Base-by-base conservation (phyloP, 2,113 vertebrate species). In the Anhinga rufa region DNA sequence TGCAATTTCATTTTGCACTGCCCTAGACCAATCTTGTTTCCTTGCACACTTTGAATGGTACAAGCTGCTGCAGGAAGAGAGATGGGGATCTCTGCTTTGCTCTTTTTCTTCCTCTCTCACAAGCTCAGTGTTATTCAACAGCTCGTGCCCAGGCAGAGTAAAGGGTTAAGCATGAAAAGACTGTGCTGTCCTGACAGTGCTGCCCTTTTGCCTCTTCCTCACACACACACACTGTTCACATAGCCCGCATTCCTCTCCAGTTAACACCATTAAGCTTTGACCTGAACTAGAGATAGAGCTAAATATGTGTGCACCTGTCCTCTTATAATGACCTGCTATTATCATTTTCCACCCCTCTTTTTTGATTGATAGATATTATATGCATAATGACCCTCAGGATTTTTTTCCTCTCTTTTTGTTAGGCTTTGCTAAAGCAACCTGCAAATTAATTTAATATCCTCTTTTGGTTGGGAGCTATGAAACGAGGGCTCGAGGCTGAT, bases 401-500 rank as follows among this genome's bases (percentile, higher is more conserved):
- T 96, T 84, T 86, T 87, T 90, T 77, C 46, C 46, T 21, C 15
- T n/a, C 49, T 97, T 96, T 97, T 97, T 97, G 97, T 98, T 98
- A 98, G 98, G 98, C 98, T 98, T 98, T 98, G 98, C 97, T 98
- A 98, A 98, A 98, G 98, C 98, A 98, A 98, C 98, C 98, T 98
- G 98, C 98, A 98, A 98, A 98, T 98, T 98, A 98, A 98, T 98
- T 98, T 98, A 98, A 98, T 98, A 98, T 98, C 98, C 98, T 98
- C 98, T 98, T 98, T 97, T 97, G 98, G 98, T 98, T 98, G 98
- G 98, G 97, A 98, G 98, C 98, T 98, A 98, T 98, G 98, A 98
- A 98, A 98, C 97, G 97, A 94, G 97, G 98, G 98, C 98, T 98
- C 60, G 97, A 95, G 98, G 97, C 98, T 98, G 98, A 98, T 98